Conservation (phyloP, 2,113 vertebrate species). For the Brachyhypopomus gauderio region DNA sequence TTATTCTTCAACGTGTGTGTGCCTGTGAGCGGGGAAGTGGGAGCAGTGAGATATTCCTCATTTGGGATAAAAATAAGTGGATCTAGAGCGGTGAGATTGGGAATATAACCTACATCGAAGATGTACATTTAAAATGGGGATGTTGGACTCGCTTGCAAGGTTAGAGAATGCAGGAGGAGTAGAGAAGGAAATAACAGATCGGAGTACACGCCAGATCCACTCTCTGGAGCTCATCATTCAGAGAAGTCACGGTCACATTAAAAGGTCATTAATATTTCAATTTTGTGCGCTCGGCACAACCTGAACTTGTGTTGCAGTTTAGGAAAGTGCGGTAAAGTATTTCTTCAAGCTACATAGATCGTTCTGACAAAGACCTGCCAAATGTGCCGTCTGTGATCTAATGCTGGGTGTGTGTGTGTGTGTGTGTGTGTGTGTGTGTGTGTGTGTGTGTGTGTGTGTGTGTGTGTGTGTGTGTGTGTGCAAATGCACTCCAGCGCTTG, state of each 20-base stretch:
- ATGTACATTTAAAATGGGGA: slow-evolving; percentile 50
- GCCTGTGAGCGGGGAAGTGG: slow-evolving; percentile 31
- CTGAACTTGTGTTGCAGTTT: background rate
- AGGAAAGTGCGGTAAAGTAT: background rate
- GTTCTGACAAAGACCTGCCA: slow-evolving; percentile 52
- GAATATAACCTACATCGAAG: slow-evolving; percentile 68
- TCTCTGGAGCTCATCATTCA: background rate
- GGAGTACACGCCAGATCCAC: background rate
- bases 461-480: slow-evolving; percentile 28
- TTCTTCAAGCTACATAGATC: background rate
- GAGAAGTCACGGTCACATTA: background rate
- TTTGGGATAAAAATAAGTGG: slow-evolving; percentile 80
- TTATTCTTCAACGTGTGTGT: slow-evolving; percentile 63
- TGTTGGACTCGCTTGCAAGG: slow-evolving; percentile 33
- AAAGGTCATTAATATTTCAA: slow-evolving; percentile 13
- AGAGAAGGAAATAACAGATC: background rate
- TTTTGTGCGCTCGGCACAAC: background rate
- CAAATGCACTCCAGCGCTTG: slow-evolving; percentile 66
- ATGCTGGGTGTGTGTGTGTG: background rate
- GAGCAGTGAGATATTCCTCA: slow-evolving; percentile 50
- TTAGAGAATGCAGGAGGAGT: slow-evolving; percentile 13
- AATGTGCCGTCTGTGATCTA: slow-evolving; percentile 32
- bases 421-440: slow-evolving; percentile 23
- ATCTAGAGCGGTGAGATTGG: slow-evolving; percentile 78
- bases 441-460: slow-evolving; percentile 6